Conservation (phyloP, 1,140 invertebrate species). For the Popillia japonica region DNA sequence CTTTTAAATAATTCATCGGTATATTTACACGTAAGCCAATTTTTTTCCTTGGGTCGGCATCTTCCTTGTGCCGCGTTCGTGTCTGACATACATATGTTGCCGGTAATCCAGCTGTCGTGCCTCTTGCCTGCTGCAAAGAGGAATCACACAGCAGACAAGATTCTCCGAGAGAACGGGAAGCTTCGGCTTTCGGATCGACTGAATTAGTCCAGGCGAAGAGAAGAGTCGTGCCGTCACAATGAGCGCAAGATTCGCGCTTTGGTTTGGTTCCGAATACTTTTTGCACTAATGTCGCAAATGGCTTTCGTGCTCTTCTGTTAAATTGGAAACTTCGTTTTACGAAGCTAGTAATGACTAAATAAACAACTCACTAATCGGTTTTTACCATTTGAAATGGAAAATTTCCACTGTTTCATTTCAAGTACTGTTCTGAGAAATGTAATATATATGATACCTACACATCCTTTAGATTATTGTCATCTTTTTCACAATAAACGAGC, state of each 20-base stretch:
- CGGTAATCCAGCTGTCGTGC: slow-evolving; percentile 4
- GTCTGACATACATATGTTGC: slow-evolving; percentile 10
- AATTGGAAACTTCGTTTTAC: background rate
- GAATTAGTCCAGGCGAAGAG: background rate
- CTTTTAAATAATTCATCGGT: slow-evolving; percentile 15
- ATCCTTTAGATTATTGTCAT: too few species aligned
- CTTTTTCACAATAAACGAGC: too few species aligned
- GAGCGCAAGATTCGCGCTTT: background rate
- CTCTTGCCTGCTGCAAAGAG: background rate
- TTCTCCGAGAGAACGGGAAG: background rate
- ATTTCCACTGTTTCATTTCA: background rate
- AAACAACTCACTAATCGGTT: background rate
- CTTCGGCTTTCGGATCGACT: background rate
- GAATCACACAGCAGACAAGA: background rate
- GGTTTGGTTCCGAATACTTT: background rate
- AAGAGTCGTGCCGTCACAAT: background rate
- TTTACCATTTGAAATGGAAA: background rate
- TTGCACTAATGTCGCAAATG: background rate
- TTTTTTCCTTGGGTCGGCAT: background rate
- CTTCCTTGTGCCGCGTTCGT: slow-evolving; percentile 8
- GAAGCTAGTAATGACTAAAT: background rate
- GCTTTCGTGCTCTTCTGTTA: background rate
- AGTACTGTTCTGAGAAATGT: background rate
- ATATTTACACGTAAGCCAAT: slow-evolving; percentile 18
- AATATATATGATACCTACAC: background rate